Evolutionary conservation across 1,140 invertebrate species (phyloP), one percentile per base, ranked within the genome.

Genomic region (Sarcophaga bullata): DNA sequence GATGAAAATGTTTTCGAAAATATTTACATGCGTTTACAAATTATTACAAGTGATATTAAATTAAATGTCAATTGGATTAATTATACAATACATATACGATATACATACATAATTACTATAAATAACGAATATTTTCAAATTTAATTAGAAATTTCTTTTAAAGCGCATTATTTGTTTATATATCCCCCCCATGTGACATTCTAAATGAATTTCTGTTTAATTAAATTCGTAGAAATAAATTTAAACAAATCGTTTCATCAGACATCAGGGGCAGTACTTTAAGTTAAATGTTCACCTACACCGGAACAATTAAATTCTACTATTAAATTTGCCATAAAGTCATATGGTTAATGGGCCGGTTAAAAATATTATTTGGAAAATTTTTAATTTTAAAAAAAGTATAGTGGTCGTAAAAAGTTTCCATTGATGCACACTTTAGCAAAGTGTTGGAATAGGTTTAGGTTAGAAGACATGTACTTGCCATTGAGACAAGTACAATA

Each of bases 251-350:
- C 62, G 17, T 68, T 68, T 68, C 19, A 68, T 17, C 62, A 25
- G 62, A 68, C 62, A 68, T 25, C 62, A 68, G 62, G n/a, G n/a
- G n/a, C n/a, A 68, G 17, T 68, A 68, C 19, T 68, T 68, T 68
- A 68, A 68, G n/a, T 68, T 68, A 68, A 68, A 19, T n/a, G 62
- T 17, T 17, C 62, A 68, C 15, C 54, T n/a, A 58, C 54, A n/a
- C 3, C 13, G 6, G 15, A 58, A 58, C 7, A 58, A 58, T 58
- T 6, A 58, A 58, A 58, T 58, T 58, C 25, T 37, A 37, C 1
- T 2, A 58, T 58, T 58, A 7, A 58, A 58, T 15, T n/a, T 58
- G 54, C 54, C 11, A 58, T n/a, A 58, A 58, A 58, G 15, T 58
- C 54, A 58, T 15, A 37, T 37, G 25, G 25, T 37, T 37, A 37